These are phyloP conservation scores for Nycticryphes semicollaris DNA, from an alignment of 2,113 vertebrate genomes.

Conservation along the genomic window DNA sequence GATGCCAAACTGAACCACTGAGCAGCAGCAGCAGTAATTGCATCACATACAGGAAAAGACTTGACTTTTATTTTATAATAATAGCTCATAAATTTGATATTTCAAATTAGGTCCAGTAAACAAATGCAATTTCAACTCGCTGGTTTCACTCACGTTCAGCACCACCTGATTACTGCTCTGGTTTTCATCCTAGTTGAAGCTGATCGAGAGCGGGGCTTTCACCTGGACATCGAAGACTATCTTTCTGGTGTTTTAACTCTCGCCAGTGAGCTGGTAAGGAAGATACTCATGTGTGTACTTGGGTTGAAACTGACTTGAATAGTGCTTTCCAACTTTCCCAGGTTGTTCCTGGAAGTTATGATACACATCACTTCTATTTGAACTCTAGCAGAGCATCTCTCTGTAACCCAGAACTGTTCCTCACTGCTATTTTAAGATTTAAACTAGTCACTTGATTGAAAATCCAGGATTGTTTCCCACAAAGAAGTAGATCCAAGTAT, in stretches of 20 bases:
- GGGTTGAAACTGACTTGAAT: background rate
- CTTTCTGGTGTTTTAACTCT: slow-evolving; percentile 93
- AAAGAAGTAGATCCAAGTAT: background rate
- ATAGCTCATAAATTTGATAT: background rate
- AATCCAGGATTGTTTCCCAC: background rate
- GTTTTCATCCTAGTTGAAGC: slow-evolving; percentile 83
- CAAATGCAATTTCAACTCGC: background rate
- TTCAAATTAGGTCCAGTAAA: background rate
- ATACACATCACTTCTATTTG: background rate
- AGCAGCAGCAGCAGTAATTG: background rate
- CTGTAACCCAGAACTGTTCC: background rate
- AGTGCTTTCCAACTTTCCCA: background rate
- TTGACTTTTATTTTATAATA: background rate
- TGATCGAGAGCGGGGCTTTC: slow-evolving; percentile 93
- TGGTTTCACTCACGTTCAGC: background rate
- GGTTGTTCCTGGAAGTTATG: background rate
- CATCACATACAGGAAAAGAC: background rate
- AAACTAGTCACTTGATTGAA: background rate
- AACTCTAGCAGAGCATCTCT: background rate
- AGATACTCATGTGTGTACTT: background rate
- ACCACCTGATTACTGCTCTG: background rate
- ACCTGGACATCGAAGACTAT: slow-evolving; percentile 97
- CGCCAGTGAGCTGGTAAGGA: slow-evolving; percentile 94
- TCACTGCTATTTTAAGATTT: background rate
- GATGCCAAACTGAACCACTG: background rate